Conservation (phyloP, 2,113 vertebrate genomes). For the Prinia subflava region DNA sequence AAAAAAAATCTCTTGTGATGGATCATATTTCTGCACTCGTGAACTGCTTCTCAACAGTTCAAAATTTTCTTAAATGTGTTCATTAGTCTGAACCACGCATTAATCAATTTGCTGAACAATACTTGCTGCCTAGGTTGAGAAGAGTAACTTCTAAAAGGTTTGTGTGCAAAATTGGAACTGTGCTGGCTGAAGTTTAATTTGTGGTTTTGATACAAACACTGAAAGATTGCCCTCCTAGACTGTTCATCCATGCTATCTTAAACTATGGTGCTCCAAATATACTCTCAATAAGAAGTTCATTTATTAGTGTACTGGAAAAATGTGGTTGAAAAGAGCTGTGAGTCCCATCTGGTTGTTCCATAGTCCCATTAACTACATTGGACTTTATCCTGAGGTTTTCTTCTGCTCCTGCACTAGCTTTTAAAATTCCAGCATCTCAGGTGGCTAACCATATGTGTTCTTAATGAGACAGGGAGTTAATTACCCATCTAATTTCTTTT, state of each 20-base stretch:
- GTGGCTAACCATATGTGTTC: conserved; percentile 45
- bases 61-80: background rate
- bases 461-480: conserved; percentile 45
- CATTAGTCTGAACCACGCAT: background rate
- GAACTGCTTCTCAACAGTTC: background rate
- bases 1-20: background rate
- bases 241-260: background rate
- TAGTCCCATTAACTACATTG: background rate
- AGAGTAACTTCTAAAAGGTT: background rate
- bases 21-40: background rate
- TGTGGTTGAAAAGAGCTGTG: background rate
- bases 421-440: conserved; percentile 39
- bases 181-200: background rate
- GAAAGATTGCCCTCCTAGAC: background rate
- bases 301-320: background rate
- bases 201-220: background rate
- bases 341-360: background rate
- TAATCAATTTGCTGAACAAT: background rate
- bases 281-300: background rate
- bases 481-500: conserved; percentile 33
- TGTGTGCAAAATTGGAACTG: background rate
- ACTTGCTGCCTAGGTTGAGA: background rate
- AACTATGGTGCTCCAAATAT: background rate
- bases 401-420: background rate
- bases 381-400: conserved; percentile 20